Evolutionary conservation across 2,888 invertebrate species (phyloP).

Genomic region (Dendrolimus pini): DNA sequence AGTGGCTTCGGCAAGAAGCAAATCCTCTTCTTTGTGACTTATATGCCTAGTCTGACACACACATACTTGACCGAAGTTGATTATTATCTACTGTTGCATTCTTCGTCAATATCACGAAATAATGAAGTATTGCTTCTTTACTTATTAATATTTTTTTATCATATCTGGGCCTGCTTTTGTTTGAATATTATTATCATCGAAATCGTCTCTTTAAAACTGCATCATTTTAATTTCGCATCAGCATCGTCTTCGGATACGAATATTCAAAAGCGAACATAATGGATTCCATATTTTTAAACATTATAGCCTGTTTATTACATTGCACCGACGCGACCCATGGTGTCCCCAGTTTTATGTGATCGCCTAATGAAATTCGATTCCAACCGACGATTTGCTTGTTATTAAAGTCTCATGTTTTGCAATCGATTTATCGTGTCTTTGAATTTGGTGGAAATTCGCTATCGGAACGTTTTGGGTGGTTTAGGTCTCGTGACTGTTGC

Average conservation of each 20-base stretch:
- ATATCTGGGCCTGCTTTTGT: too few relatives aligned
- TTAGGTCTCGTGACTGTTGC: slow-evolving; percentile 40
- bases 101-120: too few relatives aligned
- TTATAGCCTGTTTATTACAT: slow-evolving; percentile 38
- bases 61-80: too few relatives aligned
- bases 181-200: too few relatives aligned
- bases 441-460: slow-evolving; percentile 52
- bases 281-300: slow-evolving; percentile 32
- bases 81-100: too few relatives aligned
- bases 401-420: slow-evolving; percentile 43
- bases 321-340: slow-evolving; percentile 18
- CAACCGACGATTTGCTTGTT: slow-evolving; percentile 35
- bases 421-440: slow-evolving; percentile 27
- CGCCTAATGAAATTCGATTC: slow-evolving; percentile 44
- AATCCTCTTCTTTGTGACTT: too few relatives aligned
- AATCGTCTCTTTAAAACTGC: too few relatives aligned
- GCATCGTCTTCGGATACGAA: not conserved
- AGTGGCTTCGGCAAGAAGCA: too few relatives aligned
- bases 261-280: slow-evolving; percentile 29
- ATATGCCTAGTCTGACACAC: too few relatives aligned
- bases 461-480: slow-evolving; percentile 28
- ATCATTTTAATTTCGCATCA: not conserved
- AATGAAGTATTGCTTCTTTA: too few relatives aligned
- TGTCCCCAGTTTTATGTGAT: slow-evolving; percentile 31
- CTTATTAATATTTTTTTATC: too few relatives aligned